Percentiles rank a stretch among this genome's conserved stretches.
Conservation (phyloP, 1,140 invertebrate genomes). For the Antheraea mylitta region DNA sequence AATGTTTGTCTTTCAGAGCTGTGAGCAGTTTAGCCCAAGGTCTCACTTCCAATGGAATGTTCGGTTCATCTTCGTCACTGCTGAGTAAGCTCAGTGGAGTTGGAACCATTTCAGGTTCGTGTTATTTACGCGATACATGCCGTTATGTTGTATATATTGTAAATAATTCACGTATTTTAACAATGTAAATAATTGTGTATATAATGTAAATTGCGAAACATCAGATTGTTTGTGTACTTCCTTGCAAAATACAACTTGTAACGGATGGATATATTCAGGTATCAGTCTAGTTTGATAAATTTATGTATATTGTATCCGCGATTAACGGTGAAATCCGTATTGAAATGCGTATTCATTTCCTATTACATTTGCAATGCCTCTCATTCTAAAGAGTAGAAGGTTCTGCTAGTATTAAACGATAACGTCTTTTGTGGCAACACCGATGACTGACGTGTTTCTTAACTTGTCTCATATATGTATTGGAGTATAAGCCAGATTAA, state of each 20-base stretch:
- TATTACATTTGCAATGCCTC: slow-evolving; percentile 6
- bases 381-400: background rate
- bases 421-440: too few species aligned
- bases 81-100: slow-evolving; percentile 85
- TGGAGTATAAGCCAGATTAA: too few species aligned
- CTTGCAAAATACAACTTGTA: background rate
- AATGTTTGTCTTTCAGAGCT: slow-evolving; percentile 68
- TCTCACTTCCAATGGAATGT: slow-evolving; percentile 88
- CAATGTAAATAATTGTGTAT: background rate
- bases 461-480: too few species aligned
- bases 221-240: background rate
- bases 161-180: slow-evolving; percentile 9
- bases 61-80: slow-evolving; percentile 88
- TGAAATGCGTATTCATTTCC: slow-evolving; percentile 3
- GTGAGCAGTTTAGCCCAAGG: slow-evolving; percentile 83
- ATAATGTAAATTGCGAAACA: background rate
- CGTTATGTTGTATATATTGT: slow-evolving; percentile 22
- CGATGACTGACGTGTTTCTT: too few species aligned
- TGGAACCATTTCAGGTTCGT: slow-evolving; percentile 73
- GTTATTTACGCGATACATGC: slow-evolving; percentile 17
- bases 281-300: background rate
- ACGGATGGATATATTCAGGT: background rate
- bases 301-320: background rate
- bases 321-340: background rate
- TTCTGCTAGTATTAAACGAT: too few species aligned